phyloP scores from a whole-genome alignment of 2,797 vertebrate species.

The Steatocranus sp. region DNA sequence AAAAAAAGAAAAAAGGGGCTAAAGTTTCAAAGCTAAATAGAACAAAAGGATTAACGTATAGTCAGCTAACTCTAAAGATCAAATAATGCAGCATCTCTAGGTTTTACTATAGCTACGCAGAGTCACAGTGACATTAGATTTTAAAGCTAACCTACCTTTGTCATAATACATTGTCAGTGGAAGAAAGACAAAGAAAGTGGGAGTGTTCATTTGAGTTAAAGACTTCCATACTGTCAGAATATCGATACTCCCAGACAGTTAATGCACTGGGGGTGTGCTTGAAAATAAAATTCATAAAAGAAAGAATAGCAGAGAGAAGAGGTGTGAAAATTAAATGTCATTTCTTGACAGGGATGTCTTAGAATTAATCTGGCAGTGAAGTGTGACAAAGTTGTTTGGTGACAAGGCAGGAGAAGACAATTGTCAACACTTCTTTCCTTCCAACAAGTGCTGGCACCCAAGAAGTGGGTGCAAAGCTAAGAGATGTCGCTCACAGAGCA shows the following conservation, averaged over 20 bases:
- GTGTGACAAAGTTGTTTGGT: slow-evolving; percentile 77
- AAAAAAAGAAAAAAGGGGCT: rapidly evolving
- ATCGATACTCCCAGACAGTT: slow-evolving; percentile 63
- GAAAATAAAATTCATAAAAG: slow-evolving; percentile 63
- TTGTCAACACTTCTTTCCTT: slow-evolving; percentile 74
- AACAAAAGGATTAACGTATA: not conserved
- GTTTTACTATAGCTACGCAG: not conserved
- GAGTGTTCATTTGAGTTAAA: slow-evolving; percentile 52
- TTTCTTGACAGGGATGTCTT: slow-evolving; percentile 73
- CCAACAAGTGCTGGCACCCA: slow-evolving; percentile 68
- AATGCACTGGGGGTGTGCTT: slow-evolving; percentile 49
- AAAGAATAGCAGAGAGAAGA: slow-evolving; percentile 64
- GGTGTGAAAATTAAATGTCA: slow-evolving; percentile 79
- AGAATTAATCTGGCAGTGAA: slow-evolving; percentile 76
- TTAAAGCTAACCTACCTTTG: slow-evolving; percentile 39
- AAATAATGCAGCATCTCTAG: not conserved
- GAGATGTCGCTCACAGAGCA: slow-evolving; percentile 38
- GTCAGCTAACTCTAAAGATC: not conserved
- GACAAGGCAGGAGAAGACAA: slow-evolving; percentile 75
- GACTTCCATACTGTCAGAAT: slow-evolving; percentile 60
- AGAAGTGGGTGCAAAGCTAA: slow-evolving; percentile 50
- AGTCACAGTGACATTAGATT: slow-evolving; percentile 23
- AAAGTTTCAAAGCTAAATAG: not conserved
- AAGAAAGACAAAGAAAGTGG: slow-evolving; percentile 49
- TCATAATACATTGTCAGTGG: slow-evolving; percentile 27